These are phyloP conservation scores for Lucifuga dentata DNA, from an alignment of 2,113 vertebrate genomes.

Conservation along the genomic window DNA sequence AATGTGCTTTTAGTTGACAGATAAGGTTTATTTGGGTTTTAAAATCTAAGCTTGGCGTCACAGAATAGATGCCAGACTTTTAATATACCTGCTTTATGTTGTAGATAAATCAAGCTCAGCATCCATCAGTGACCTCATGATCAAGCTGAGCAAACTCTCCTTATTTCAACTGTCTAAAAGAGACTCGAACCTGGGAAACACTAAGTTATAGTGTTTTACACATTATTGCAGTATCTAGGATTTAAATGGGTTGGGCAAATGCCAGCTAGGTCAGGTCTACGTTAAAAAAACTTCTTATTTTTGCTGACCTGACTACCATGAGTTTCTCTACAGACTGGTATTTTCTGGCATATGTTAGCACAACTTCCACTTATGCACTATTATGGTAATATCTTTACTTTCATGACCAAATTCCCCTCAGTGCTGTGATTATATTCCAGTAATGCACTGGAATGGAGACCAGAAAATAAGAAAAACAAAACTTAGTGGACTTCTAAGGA, in stretches of 20 bases:
- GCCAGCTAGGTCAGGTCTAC: not conserved
- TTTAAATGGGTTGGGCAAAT: not conserved
- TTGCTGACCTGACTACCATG: not conserved
- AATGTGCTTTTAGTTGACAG: no score
- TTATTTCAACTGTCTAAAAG: not conserved
- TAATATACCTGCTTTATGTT: not conserved
- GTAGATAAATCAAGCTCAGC: not conserved
- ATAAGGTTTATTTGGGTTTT: not conserved
- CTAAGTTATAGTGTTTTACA: not conserved
- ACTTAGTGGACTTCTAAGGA: constrained; percentile 2
- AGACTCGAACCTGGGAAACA: constrained; percentile 3
- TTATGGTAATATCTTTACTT: constrained; percentile 7
- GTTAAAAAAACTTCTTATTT: constrained; percentile 2
- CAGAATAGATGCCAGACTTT: not conserved
- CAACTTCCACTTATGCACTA: not conserved
- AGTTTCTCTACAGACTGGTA: not conserved
- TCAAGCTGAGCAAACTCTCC: not conserved
- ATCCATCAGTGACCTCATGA: not conserved
- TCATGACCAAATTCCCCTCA: constrained; percentile 1
- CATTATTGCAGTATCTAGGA: not conserved
- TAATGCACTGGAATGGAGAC: not conserved
- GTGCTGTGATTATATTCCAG: constrained; percentile 4
- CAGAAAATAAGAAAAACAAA: not conserved
- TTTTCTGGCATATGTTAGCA: not conserved
- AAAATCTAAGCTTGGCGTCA: constrained; percentile 7